These are phyloP conservation scores for Opisthograptis luteolata DNA, from an alignment of 2,888 invertebrate genomes.

Conservation along the genomic window DNA sequence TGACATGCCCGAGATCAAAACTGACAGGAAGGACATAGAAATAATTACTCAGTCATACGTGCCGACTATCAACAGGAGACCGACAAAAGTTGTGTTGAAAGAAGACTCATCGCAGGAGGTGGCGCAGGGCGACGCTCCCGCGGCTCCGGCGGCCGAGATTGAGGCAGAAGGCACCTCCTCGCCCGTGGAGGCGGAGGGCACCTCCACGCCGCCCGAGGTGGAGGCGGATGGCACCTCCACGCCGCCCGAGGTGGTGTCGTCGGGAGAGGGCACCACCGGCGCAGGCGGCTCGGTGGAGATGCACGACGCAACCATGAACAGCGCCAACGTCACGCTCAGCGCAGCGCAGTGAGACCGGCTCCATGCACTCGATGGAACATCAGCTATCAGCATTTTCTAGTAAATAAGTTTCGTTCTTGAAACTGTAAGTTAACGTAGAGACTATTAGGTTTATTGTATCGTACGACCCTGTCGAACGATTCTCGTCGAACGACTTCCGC, in stretches of 20 bases:
- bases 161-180: neutral
- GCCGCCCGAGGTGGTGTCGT: slow-evolving; percentile 26
- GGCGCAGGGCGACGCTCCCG: slow-evolving; percentile 34
- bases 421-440: slow-evolving; percentile 78
- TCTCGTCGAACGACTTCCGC: slow-evolving; percentile 55
- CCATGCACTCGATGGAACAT: slow-evolving; percentile 58
- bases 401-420: slow-evolving; percentile 77
- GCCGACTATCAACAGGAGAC: slow-evolving; percentile 66
- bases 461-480: slow-evolving; percentile 53
- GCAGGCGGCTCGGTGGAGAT: slow-evolving; percentile 1
- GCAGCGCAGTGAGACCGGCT: slow-evolving; percentile 47
- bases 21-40: slow-evolving; percentile 69
- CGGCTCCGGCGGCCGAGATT: slow-evolving; percentile 33
- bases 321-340: slow-evolving; percentile 34
- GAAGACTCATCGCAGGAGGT: slow-evolving; percentile 44
- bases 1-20: slow-evolving; percentile 51
- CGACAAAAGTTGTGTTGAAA: slow-evolving; percentile 72
- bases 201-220: slow-evolving; percentile 25
- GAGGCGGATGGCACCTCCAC: neutral
- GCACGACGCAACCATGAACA: neutral
- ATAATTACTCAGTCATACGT: slow-evolving; percentile 74
- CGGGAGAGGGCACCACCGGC: slow-evolving; percentile 2
- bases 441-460: slow-evolving; percentile 70
- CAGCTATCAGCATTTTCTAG: slow-evolving; percentile 78
- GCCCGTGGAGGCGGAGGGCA: neutral